Percentiles rank a stretch among this genome's conserved stretches.
Conservation (phyloP, 2,888 invertebrate species). For the Metopia argyrocephala region DNA sequence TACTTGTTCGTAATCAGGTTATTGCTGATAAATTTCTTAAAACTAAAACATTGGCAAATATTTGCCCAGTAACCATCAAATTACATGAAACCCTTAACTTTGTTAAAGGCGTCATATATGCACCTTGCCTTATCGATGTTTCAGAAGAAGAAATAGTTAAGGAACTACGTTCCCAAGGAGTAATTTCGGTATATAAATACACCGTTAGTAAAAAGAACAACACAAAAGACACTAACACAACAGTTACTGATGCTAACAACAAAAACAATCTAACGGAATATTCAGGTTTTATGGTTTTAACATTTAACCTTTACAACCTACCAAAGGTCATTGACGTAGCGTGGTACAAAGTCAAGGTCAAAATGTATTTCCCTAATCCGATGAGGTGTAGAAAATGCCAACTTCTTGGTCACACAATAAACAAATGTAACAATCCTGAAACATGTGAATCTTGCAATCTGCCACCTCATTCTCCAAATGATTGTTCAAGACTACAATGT, state of each 20-base stretch:
- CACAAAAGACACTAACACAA: no score
- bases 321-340: slow-evolving; percentile 20
- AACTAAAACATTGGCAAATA: no score
- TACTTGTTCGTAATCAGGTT: no score
- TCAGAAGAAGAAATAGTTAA: slow-evolving; percentile 15
- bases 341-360: slow-evolving; percentile 28
- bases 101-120: slow-evolving; percentile 10
- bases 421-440: neutral
- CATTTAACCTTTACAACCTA: slow-evolving; percentile 3
- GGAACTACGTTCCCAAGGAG: slow-evolving; percentile 23
- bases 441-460: slow-evolving; percentile 5
- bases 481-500: slow-evolving; percentile 2
- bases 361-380: slow-evolving; percentile 23
- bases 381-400: slow-evolving; percentile 39
- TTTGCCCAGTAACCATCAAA: no score
- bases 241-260: no score
- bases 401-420: slow-evolving; percentile 41
- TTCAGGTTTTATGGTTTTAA: no score
- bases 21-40: no score
- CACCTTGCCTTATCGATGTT: slow-evolving; percentile 15
- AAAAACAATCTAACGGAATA: no score
- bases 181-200: no score
- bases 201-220: no score
- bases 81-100: slow-evolving; percentile 26
- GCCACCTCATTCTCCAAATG: neutral